Base-by-base conservation (phyloP, 92 coral and sea anemone species). In the Galaxea fascicularis region DNA sequence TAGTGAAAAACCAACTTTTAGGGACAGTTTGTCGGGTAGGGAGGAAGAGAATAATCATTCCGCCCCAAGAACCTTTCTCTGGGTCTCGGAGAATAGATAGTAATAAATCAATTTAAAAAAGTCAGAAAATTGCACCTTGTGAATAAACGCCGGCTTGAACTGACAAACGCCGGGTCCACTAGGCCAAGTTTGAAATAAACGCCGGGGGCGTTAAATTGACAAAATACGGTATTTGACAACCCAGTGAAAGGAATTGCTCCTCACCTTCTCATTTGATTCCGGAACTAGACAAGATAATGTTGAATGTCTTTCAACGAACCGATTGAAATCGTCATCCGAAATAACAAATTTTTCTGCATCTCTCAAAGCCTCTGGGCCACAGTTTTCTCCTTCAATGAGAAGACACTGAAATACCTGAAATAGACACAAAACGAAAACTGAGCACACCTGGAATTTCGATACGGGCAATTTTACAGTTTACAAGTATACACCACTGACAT, bases 321-420 rank as follows among this genome's bases (percentile, higher is more conserved):
- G 70, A 22, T 79, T 79, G 56, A 94, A 94, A 9, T 91, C 89
- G 6, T 94, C 93, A 58, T 83, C 81, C 44, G 92, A 89, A 22
- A 94, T 82, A 4, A 90, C 93, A 72, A 89, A 86, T 28, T 74
- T 59, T 56, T 89, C 90, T 41, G 98, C 98, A 20, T 89, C 77
- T 68, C 90, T 88, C 71, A 91, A 76, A 25, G 98, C 98, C 13
- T 74, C 90, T 39, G 89, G 76, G 20, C 98, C 98, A 53, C 85
- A 79, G 65, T 94, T 94, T 77, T 94, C 98, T 52, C 98, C 95
- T 44, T 78, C 92, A 71, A 94, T 94, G 27, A 94, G 74, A 31
- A 94, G 98, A 63, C 98, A 94, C 87, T 94, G 98, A 79, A 94
- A 91, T 20, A 94, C 98, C 98, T 94, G 77, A 6, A 60, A 60